A percentile compares a stretch with the other conserved stretches of the same genome.
phyloP scores from a whole-genome alignment of 2,113 vertebrate species.

The Halcyon malimbica region DNA sequence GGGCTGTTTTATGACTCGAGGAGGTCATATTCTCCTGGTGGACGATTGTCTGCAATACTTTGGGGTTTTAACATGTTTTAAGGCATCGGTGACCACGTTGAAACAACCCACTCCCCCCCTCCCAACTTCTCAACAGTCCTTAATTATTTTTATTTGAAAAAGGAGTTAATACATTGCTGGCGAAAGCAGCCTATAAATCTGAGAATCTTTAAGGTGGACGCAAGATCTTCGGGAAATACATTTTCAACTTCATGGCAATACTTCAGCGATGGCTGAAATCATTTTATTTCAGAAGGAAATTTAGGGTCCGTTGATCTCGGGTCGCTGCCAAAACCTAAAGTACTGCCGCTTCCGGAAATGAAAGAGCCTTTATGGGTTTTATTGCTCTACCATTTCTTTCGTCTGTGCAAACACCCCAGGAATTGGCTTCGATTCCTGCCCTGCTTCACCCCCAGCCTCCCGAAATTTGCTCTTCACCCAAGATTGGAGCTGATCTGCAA shows the following conservation, averaged over 20 bases:
- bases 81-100: background rate
- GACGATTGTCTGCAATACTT: background rate
- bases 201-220: background rate
- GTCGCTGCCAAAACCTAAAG: constrained; percentile 4
- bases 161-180: background rate
- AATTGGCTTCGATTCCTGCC: background rate
- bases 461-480: background rate
- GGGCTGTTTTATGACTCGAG: background rate
- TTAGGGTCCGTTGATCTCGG: constrained; percentile 9
- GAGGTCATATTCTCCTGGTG: background rate
- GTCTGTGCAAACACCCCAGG: background rate
- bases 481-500: background rate
- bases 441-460: background rate
- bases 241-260: background rate
- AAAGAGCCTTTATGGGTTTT: constrained; percentile 8
- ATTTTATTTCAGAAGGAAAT: constrained; percentile 52
- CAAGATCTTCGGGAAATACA: background rate
- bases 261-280: background rate
- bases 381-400: background rate
- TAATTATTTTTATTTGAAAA: constrained; percentile 15
- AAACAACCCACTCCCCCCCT: background rate
- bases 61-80: background rate
- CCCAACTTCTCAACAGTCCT: background rate
- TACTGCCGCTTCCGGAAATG: background rate
- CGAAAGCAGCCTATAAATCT: background rate